These are phyloP conservation scores for Picus viridis DNA, from an alignment of 2,797 vertebrate species.

Conservation along the genomic window DNA sequence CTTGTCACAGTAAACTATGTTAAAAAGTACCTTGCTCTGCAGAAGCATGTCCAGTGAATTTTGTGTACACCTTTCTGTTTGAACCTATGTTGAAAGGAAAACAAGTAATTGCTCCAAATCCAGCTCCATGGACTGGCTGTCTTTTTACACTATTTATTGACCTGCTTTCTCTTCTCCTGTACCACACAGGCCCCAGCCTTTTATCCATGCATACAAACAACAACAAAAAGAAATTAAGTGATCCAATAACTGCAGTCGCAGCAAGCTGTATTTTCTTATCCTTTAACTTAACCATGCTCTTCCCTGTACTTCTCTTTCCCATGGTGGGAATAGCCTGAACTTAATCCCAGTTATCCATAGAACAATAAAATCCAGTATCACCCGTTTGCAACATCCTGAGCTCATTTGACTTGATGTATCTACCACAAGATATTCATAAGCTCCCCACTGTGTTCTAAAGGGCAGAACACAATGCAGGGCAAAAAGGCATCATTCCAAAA, in stretches of 20 bases:
- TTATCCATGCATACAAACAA: not conserved
- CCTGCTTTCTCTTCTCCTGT: accelerated
- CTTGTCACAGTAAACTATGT: not conserved
- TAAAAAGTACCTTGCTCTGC: not conserved
- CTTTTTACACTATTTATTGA: not conserved
- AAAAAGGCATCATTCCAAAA: not conserved
- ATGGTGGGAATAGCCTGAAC: not conserved
- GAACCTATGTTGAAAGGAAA: not conserved
- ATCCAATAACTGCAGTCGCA: not conserved
- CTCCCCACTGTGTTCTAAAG: not conserved
- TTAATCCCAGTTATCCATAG: not conserved
- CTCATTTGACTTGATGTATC: not conserved
- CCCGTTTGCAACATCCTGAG: not conserved
- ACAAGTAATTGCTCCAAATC: not conserved
- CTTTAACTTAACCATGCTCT: not conserved
- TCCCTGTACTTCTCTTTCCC: not conserved
- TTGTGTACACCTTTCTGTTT: not conserved
- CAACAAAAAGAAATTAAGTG: not conserved
- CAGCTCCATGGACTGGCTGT: not conserved
- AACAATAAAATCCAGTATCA: not conserved
- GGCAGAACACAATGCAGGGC: not conserved
- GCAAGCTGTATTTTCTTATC: not conserved
- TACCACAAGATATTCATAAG: not conserved
- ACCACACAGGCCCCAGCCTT: not conserved
- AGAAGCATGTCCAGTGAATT: not conserved